Conservation (phyloP, 1,140 invertebrate species). For the Drosophila bifasciata region DNA sequence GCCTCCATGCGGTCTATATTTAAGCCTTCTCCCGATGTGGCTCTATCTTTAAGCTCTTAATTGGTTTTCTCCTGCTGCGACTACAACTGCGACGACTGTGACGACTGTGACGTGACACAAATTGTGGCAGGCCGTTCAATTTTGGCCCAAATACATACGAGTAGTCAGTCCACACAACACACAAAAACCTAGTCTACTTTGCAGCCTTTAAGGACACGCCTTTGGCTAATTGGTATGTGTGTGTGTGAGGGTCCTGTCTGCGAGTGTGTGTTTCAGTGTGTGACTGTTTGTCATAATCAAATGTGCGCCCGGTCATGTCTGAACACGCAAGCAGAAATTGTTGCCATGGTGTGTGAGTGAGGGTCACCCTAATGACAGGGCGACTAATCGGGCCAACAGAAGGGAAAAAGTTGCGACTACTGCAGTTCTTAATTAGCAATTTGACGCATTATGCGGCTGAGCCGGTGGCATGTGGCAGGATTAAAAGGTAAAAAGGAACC, state of each 20-base stretch:
- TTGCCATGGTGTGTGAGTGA: slow-evolving; percentile 18
- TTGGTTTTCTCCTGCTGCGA: slow-evolving; percentile 36
- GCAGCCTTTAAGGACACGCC: slow-evolving; percentile 64
- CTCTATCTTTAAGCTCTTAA: slow-evolving; percentile 52
- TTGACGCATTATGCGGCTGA: slow-evolving; percentile 67
- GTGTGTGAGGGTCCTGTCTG: slow-evolving; percentile 1
- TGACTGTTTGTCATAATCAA: slow-evolving; percentile 73
- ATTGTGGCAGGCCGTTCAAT: slow-evolving; percentile 17
- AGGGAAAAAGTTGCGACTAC: slow-evolving; percentile 43
- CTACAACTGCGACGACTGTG: not conserved
- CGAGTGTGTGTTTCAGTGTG: slow-evolving; percentile 10
- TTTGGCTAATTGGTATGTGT: slow-evolving; percentile 56
- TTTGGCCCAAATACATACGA: slow-evolving; percentile 31
- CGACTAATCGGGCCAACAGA: slow-evolving; percentile 51
- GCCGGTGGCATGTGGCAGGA: slow-evolving; percentile 50
- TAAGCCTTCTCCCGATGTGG: slow-evolving; percentile 36
- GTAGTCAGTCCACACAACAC: slow-evolving; percentile 9
- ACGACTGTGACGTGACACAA: slow-evolving; percentile 61
- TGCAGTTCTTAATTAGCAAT: slow-evolving; percentile 74
- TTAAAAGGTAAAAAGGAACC: slow-evolving; percentile 46
- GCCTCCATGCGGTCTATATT: slow-evolving; percentile 49
- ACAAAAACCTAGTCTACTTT: slow-evolving; percentile 52
- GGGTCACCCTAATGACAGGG: slow-evolving; percentile 56
- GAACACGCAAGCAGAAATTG: slow-evolving; percentile 66
- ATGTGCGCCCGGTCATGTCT: slow-evolving; percentile 60